Evolutionary conservation across 2,888 invertebrate species (phyloP), one percentile per base, ranked within the genome.

Genomic region (Tricholauxania praeusta): DNA sequence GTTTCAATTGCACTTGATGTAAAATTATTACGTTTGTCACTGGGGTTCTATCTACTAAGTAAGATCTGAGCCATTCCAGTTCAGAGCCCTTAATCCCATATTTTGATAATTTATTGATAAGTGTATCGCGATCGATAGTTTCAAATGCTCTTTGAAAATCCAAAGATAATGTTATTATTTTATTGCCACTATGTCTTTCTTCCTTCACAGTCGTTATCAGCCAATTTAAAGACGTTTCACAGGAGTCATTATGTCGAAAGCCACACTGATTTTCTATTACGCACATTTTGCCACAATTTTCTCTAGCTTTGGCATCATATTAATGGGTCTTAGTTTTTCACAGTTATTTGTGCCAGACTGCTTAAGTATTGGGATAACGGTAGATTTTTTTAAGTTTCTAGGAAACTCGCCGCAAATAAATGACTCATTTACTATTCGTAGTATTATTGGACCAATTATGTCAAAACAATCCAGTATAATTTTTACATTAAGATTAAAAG

Each of bases 261-360:
- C 22, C 22, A 22, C 2, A 22, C 3, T 22, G 22, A 22, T 22
- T 22, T 22, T 22, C 22, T 3, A 22, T 22, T 12, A 52, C 53
- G 15, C 53, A 17, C 53, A 52, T 12, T 52, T 52, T 52, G 7
- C 47, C 7, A 67, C 78, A 22, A 76, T 75, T 12, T 74, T 71
- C 12, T 48, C 39, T 17, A 52, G 53, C 2, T 7, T n/a, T 52
- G 53, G 53, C 53, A 12, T 52, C 12, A 52, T 52, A 52, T 52
- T 52, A n/a, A 52, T 52, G 7, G 53, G 53, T 52, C 53, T 52
- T 1, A 52, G 12, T 52, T 52, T 52, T 12, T 52, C 53, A 14
- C 53, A 52, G 12, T 52, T 12, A 52, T 6, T 12, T 2, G 53
- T 22, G 22, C 22, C 22, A 22, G 22, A 22, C 22, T 22, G 22